Evolutionary conservation across 2,113 vertebrate species (phyloP).

Genomic region (Gallinago media): DNA sequence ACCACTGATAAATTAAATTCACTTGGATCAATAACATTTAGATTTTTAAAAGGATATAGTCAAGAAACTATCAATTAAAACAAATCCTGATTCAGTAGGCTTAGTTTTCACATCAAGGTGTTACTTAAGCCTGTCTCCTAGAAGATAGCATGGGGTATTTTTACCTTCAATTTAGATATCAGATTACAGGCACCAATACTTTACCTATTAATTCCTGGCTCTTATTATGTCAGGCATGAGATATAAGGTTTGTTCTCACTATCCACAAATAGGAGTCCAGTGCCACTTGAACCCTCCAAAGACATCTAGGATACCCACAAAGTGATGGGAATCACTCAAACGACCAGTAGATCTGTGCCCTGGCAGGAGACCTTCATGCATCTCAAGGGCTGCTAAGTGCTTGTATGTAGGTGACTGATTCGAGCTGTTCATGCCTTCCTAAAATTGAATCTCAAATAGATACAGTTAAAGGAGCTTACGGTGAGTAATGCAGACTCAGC

Average conservation of each 20-base stretch:
- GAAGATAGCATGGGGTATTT: background rate
- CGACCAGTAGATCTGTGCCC: background rate
- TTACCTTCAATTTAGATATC: background rate
- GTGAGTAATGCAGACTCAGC: background rate
- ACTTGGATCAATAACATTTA: slow-evolving; percentile 77
- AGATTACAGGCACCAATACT: background rate
- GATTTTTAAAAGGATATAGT: slow-evolving; percentile 66
- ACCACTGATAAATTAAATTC: slow-evolving; percentile 78
- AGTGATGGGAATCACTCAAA: background rate
- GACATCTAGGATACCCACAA: background rate
- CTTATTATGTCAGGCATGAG: background rate
- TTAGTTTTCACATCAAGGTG: slow-evolving; percentile 49
- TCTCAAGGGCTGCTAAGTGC: background rate
- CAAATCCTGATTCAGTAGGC: slow-evolving; percentile 1
- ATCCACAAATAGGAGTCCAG: background rate
- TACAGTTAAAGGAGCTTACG: accelerated
- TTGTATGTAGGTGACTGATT: background rate
- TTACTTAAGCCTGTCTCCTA: background rate
- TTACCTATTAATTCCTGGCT: background rate
- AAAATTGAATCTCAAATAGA: background rate
- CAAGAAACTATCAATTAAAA: slow-evolving; percentile 53
- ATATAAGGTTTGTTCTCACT: background rate
- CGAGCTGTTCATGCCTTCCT: background rate
- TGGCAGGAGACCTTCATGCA: background rate
- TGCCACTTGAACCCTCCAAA: background rate